A percentile compares a stretch with the other conserved stretches of the same genome.
These are phyloP conservation scores for Microcebus ravelobensis DNA, from an alignment of 2,113 vertebrate genomes.

Conservation along the genomic window DNA sequence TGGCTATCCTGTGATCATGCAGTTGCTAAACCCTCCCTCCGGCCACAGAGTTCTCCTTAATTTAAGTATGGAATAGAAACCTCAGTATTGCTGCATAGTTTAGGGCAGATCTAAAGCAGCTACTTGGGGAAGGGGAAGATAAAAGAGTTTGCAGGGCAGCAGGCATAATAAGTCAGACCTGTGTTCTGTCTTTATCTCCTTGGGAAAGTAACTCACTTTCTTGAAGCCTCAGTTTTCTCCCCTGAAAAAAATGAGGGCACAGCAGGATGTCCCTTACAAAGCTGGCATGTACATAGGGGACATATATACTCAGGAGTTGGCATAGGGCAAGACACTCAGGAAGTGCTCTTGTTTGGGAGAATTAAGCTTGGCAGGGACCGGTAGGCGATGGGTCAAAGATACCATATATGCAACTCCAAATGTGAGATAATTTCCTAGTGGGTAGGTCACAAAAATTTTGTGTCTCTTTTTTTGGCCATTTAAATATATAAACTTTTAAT, in stretches of 20 bases:
- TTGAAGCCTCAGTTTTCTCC: neutral
- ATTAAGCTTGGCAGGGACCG: neutral
- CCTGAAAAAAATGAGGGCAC: neutral
- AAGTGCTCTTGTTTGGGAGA: neutral
- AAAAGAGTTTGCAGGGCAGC: neutral
- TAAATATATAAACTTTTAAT: neutral
- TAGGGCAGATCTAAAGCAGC: neutral
- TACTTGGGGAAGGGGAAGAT: neutral
- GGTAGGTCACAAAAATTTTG: neutral
- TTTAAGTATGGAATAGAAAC: neutral
- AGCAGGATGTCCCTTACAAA: neutral
- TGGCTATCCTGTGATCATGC: neutral
- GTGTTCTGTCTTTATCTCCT: neutral
- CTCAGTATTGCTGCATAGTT: neutral
- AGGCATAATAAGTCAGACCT: neutral
- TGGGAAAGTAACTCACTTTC: neutral
- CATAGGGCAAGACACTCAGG: neutral
- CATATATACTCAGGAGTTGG: neutral
- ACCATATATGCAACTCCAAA: neutral
- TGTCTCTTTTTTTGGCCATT: neutral
- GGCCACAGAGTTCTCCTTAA: neutral
- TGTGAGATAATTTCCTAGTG: slow-evolving; percentile 39
- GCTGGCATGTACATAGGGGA: neutral
- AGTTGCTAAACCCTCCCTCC: neutral
- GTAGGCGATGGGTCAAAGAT: neutral